Percentiles rank a stretch among this genome's conserved stretches.
Conservation (phyloP, 1,140 invertebrate species). For the Nephotettix cincticeps region DNA sequence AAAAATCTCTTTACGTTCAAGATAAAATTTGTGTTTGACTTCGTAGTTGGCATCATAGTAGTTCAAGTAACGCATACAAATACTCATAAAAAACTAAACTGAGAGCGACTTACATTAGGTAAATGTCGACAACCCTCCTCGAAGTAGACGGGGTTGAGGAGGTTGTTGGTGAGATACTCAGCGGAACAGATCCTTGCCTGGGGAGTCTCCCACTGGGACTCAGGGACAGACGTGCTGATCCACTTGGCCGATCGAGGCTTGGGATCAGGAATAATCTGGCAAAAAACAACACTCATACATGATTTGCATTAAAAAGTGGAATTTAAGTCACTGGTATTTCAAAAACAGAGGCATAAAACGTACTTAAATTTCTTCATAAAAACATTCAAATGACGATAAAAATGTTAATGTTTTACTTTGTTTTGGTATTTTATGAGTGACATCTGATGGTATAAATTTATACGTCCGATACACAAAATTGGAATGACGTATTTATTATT, state of each 20-base stretch:
- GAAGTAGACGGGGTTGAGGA: constrained; percentile 82
- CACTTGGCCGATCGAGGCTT: constrained; percentile 78
- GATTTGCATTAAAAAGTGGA: no score
- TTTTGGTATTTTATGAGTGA: no score
- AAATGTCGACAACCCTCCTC: constrained; percentile 80
- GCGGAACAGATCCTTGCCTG: constrained; percentile 81
- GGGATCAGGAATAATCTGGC: constrained; percentile 70
- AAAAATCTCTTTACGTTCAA: background rate
- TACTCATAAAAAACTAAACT: background rate
- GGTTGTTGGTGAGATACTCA: constrained; percentile 95
- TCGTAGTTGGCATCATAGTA: background rate
- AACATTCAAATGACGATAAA: no score
- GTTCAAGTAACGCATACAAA: background rate
- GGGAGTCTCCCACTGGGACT: constrained; percentile 72
- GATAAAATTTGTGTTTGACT: background rate
- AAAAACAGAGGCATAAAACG: no score
- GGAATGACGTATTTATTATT: no score
- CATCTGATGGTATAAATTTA: no score
- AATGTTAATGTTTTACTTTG: no score
- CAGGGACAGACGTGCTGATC: constrained; percentile 90
- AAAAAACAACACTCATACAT: no score
- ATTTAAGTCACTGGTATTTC: no score
- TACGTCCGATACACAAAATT: no score
- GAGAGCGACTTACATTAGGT: constrained; percentile 58
- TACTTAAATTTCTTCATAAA: no score